Evolutionary conservation across 2,113 vertebrate species (phyloP).

Genomic region (Loxodonta africana): DNA sequence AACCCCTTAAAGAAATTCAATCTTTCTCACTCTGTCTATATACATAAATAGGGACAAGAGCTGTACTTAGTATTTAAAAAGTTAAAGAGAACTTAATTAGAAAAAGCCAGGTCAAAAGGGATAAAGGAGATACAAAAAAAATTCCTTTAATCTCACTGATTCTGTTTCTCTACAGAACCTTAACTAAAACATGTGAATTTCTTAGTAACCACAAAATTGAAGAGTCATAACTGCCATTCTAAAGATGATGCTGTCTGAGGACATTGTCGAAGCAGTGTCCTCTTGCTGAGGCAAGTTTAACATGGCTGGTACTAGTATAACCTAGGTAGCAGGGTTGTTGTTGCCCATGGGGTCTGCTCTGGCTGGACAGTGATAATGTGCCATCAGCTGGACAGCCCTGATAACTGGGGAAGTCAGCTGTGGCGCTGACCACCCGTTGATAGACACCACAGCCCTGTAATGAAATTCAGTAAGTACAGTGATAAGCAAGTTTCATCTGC

Average conservation of each 20-base stretch:
- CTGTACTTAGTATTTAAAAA: no score
- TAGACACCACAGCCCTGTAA: slow-evolving; percentile 67
- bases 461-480: slow-evolving; percentile 72
- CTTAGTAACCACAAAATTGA: slow-evolving; percentile 18
- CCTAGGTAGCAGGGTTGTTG: neutral
- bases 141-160: no score
- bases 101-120: no score
- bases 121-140: no score
- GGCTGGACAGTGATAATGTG: neutral
- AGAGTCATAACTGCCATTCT: neutral
- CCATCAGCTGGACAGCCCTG: slow-evolving; percentile 62
- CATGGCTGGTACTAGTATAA: neutral
- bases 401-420: slow-evolving; percentile 74
- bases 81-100: no score
- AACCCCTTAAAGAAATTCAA: no score
- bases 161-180: no score
- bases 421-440: slow-evolving; percentile 65
- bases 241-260: neutral
- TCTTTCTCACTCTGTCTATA: no score
- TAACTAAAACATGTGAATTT: neutral
- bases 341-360: rapidly evolving
- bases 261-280: neutral
- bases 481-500: slow-evolving; percentile 80
- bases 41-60: no score
- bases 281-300: neutral